Base-by-base conservation (phyloP, 2,113 vertebrate genomes). In the Theristicus caerulescens region DNA sequence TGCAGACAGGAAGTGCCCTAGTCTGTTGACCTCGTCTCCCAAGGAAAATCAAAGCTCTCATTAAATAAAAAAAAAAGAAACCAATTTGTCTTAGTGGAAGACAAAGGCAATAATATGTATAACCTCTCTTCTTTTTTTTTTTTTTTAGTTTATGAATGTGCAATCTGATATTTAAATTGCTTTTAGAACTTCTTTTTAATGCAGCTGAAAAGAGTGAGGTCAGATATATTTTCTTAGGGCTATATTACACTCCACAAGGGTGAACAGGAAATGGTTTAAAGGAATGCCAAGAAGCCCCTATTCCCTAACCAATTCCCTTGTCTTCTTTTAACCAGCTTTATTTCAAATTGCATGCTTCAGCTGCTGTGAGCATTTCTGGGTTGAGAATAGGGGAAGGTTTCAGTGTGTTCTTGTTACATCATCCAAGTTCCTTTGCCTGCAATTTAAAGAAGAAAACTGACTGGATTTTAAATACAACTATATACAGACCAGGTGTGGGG, bases 1-100 rank as follows among this genome's bases (percentile, higher is more conserved):
- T 72, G 85, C 95, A 97, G 97, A 98, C 97, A 98, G 97, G 98
- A 98, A 98, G 95, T 98, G 98, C 90, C 96, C 95, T 97, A 90
- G 95, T 97, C 97, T 96, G 82, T 97, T 96, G 97, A 98, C 97
- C 96, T 96, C 6, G 51, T 97, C 96, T 98, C 96, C 72, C 55
- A 88, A 76, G 73, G 95, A 73, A 94, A 97, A 96, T 95, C 91
- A 97, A 86, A 97, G 85, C 80, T 94, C 91, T 95, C 86, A 78
- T 96, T 97, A 97, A 97, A 93, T 79, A 47, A 4, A 55, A 61
- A 49, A 72, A 27, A 73, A 49, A 38, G 25, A 18, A 40, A 25
- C 52, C 51, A 54, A 12, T 58, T 95, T 72, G 38, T 90, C 73
- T 54, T 88, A 64, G 77, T 89, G 86, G 26, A 87, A 97, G 92